Evolutionary conservation across 2,113 vertebrate species (phyloP).

Genomic region (Chionomys nivalis): DNA sequence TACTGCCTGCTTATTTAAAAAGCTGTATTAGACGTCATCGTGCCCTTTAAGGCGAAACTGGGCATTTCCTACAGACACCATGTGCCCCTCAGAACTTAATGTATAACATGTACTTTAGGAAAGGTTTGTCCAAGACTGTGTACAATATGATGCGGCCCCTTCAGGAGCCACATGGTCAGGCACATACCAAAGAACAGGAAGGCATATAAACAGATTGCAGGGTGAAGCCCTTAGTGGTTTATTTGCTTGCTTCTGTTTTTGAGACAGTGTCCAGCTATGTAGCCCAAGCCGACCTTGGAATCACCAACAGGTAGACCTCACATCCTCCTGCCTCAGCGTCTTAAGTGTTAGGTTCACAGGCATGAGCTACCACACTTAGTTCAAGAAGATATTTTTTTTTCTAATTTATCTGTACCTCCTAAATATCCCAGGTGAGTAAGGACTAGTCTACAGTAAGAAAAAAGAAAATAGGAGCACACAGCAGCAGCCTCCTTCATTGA

Average conservation of each 20-base stretch:
- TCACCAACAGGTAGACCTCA: not conserved
- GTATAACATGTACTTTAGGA: not conserved
- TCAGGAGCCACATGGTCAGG: not conserved
- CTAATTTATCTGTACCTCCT: not conserved
- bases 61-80: not conserved
- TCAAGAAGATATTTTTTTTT: not conserved
- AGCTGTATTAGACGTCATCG: not conserved
- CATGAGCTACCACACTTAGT: not conserved
- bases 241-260: not conserved
- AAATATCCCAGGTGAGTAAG: not conserved
- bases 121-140: not conserved
- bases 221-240: not conserved
- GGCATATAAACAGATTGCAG: not conserved
- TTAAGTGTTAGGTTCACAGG: not conserved
- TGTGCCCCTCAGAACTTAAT: not conserved
- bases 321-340: not conserved
- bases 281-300: not conserved
- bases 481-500: not conserved
- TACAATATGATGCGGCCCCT: fast-evolving
- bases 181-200: not conserved
- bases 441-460: not conserved
- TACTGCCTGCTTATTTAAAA: not conserved
- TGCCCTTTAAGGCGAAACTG: not conserved
- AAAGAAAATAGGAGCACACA: not conserved
- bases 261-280: not conserved